Conservation (phyloP, 2,888 invertebrate genomes). For the Dorcus parallelipipedus region DNA sequence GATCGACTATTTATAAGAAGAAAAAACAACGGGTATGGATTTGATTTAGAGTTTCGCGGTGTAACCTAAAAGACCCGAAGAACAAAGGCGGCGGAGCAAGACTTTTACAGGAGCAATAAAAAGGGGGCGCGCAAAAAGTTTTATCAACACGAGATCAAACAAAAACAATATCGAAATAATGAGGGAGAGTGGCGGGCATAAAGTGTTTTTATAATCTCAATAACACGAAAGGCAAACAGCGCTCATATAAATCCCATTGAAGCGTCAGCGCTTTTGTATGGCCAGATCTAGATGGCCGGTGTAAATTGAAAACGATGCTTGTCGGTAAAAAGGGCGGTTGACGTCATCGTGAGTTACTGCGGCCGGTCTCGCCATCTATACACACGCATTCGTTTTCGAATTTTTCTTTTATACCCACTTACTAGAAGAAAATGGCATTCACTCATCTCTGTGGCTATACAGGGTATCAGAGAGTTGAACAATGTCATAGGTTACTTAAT, state of each 20-base stretch:
- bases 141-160: constrained; percentile 11
- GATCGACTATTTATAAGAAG: too few relatives aligned
- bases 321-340: constrained; percentile 37
- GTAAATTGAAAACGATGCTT: constrained; percentile 37
- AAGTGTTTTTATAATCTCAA: constrained; percentile 34
- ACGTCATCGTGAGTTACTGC: constrained; percentile 35
- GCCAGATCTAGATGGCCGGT: constrained; percentile 29
- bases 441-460: too few relatives aligned
- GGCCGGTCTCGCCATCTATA: constrained; percentile 30
- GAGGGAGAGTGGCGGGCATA: constrained; percentile 26
- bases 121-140: background rate
- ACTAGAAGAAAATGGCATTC: too few relatives aligned
- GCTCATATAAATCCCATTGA: constrained; percentile 33
- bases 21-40: too few relatives aligned
- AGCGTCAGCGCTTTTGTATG: constrained; percentile 34
- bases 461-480: too few relatives aligned
- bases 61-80: too few relatives aligned
- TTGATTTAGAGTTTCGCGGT: too few relatives aligned
- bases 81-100: background rate
- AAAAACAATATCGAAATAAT: constrained; percentile 31
- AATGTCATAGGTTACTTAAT: too few relatives aligned
- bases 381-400: constrained; percentile 24
- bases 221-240: constrained; percentile 32
- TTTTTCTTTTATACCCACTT: too few relatives aligned
- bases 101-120: background rate